phyloP scores from a whole-genome alignment of 2,888 invertebrate species.

The Sturmia bella region DNA sequence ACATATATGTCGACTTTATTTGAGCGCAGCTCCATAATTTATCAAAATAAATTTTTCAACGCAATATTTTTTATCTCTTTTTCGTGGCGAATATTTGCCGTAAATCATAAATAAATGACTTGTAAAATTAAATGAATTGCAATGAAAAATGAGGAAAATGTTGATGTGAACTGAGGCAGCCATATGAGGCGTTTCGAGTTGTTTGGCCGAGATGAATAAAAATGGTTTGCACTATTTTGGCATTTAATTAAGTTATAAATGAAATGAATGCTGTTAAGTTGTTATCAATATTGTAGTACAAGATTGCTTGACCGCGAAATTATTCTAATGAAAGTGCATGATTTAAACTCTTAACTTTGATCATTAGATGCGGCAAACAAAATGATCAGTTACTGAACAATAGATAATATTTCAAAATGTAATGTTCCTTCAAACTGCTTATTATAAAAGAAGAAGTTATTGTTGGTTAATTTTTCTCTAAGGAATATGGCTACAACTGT shows the following conservation, averaged over 20 bases:
- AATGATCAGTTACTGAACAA: too few relatives aligned
- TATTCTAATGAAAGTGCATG: too few relatives aligned
- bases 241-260: slow-evolving; percentile 46
- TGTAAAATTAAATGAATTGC: slow-evolving; percentile 32
- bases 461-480: too few relatives aligned
- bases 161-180: background rate
- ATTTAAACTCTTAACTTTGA: too few relatives aligned
- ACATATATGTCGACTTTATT: slow-evolving; percentile 15
- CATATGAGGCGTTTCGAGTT: slow-evolving; percentile 1
- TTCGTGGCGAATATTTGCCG: background rate
- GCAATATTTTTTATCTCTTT: background rate
- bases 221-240: slow-evolving; percentile 27
- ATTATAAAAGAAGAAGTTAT: too few relatives aligned
- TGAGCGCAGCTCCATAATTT: slow-evolving; percentile 39
- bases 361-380: too few relatives aligned
- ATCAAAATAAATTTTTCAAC: slow-evolving; percentile 50
- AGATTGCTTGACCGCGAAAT: background rate
- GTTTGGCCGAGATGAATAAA: slow-evolving; percentile 31
- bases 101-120: slow-evolving; percentile 43
- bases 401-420: too few relatives aligned
- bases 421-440: too few relatives aligned
- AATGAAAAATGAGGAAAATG: slow-evolving; percentile 33
- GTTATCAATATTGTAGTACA: background rate
- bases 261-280: slow-evolving; percentile 14
- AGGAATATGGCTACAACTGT: too few relatives aligned